phyloP scores from a whole-genome alignment of 2,888 invertebrate species.

The Drosophila affinis region DNA sequence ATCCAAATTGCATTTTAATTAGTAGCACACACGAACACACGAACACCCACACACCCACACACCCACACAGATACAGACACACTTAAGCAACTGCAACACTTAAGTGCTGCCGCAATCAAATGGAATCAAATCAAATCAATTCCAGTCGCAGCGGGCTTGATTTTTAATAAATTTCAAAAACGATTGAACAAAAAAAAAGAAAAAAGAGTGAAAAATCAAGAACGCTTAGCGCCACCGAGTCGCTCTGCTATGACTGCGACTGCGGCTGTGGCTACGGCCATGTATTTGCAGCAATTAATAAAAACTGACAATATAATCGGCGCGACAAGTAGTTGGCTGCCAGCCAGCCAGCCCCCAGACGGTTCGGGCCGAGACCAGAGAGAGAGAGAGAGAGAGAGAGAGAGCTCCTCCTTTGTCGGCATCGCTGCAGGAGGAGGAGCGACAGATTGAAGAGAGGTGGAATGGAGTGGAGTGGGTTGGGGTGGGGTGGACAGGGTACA shows the following conservation, averaged over 20 bases:
- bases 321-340: slow-evolving; percentile 80
- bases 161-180: slow-evolving; percentile 41
- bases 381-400: background rate
- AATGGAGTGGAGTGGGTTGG: background rate
- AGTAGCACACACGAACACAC: slow-evolving; percentile 28
- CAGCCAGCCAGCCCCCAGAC: slow-evolving; percentile 68
- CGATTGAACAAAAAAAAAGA: no score
- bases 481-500: slow-evolving; percentile 4
- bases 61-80: background rate
- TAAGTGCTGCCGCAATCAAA: slow-evolving; percentile 49
- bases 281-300: slow-evolving; percentile 81
- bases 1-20: slow-evolving; percentile 56
- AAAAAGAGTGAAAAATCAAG: slow-evolving; percentile 20
- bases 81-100: slow-evolving; percentile 2
- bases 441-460: slow-evolving; percentile 1
- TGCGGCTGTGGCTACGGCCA: slow-evolving; percentile 31
- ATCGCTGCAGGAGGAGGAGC: slow-evolving; percentile 10
- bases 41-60: slow-evolving; percentile 15
- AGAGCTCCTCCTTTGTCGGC: slow-evolving; percentile 70
- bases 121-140: slow-evolving; percentile 64
- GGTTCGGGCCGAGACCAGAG: slow-evolving; percentile 12
- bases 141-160: slow-evolving; percentile 67
- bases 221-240: slow-evolving; percentile 68
- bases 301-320: slow-evolving; percentile 82
- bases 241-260: slow-evolving; percentile 11